Percentiles rank a stretch among this genome's conserved stretches.
Conservation (phyloP, 2,797 vertebrate species). For the Takifugu rubripes region DNA sequence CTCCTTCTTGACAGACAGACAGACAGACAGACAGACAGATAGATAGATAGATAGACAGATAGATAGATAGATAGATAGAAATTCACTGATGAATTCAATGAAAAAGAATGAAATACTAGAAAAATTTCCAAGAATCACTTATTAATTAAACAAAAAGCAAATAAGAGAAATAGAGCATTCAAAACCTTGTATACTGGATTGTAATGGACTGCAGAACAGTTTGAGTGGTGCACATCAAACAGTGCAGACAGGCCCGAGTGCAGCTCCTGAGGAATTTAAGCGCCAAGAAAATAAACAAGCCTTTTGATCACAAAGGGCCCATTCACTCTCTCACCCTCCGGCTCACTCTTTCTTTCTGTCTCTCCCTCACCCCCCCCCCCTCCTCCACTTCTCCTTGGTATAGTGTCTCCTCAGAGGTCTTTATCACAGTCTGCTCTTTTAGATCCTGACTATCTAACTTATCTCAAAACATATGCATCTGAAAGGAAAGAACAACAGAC, state of each 20-base stretch:
- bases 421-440: conserved; percentile 35
- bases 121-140: too few relatives aligned
- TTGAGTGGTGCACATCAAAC: conserved; percentile 42
- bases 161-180: too few relatives aligned
- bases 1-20: conserved; percentile 10
- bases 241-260: conserved; percentile 65
- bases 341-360: conserved; percentile 19
- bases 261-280: conserved; percentile 78
- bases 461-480: conserved; percentile 10
- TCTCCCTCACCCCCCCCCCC: conserved; percentile 20
- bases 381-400: conserved; percentile 33
- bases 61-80: too few relatives aligned
- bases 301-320: conserved; percentile 81
- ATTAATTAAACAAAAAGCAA: too few relatives aligned
- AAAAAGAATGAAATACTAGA: too few relatives aligned
- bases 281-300: conserved; percentile 81
- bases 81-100: too few relatives aligned
- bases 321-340: conserved; percentile 65
- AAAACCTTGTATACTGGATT: too few relatives aligned
- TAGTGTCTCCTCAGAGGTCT: conserved; percentile 39
- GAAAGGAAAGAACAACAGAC: conserved; percentile 10
- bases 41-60: too few relatives aligned
- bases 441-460: conserved; percentile 18
- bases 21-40: too few relatives aligned
- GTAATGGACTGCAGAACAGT: too few relatives aligned